A percentile compares a stretch with the other conserved stretches of the same genome.
These are phyloP conservation scores for Chlorocebus sabaeus DNA, from an alignment of 2,113 vertebrate genomes.

Conservation along the genomic window DNA sequence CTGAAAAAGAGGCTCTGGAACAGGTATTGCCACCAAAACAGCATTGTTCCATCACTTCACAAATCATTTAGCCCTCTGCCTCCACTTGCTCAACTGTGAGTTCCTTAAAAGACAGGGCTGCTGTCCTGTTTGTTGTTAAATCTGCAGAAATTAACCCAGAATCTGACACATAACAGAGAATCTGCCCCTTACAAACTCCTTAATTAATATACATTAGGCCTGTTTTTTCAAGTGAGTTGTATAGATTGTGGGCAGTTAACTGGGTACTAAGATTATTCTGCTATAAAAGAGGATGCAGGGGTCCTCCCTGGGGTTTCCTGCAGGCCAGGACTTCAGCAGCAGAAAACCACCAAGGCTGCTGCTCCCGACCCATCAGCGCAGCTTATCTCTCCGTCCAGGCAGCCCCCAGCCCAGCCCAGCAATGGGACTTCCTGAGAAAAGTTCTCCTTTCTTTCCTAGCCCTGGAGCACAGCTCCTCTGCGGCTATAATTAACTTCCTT, in stretches of 20 bases:
- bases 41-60: not conserved
- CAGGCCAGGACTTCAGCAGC: not conserved
- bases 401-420: not conserved
- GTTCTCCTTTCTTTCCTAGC: not conserved
- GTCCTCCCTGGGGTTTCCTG: not conserved
- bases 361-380: not conserved
- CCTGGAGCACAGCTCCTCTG: not conserved
- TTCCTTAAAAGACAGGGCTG: not conserved
- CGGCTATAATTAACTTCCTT: constrained; percentile 32
- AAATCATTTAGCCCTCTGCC: not conserved
- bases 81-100: not conserved
- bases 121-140: not conserved
- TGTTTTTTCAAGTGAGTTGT: not conserved
- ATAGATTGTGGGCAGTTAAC: not conserved
- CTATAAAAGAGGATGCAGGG: not conserved
- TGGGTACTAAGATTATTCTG: not conserved
- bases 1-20: not conserved
- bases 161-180: not conserved
- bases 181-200: not conserved
- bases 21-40: not conserved
- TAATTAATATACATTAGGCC: not conserved
- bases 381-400: constrained; percentile 53
- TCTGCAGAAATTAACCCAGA: not conserved
- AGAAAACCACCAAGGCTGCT: not conserved
- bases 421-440: constrained; percentile 44